Base-by-base conservation (phyloP, 2,113 vertebrate species). In the Sitta europaea region DNA sequence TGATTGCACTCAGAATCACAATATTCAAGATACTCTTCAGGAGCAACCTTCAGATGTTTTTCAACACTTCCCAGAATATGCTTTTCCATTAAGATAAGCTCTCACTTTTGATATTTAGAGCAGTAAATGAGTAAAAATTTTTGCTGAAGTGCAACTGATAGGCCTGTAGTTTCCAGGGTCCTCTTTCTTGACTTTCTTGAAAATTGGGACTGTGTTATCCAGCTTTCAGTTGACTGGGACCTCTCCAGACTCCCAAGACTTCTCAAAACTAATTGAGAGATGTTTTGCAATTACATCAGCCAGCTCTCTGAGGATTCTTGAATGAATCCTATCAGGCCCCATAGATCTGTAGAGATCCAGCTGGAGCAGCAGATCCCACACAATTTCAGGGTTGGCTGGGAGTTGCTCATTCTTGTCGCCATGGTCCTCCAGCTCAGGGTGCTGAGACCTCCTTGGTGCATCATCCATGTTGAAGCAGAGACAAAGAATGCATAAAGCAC, bases 401-500 rank as follows among this genome's bases (percentile, higher is more conserved):
- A 36, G 11, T 36, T 43, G 10, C 2, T 76, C 18, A 23, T 66
- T 50, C 36, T 68, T 0, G 0, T 25, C 14, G 22, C 33, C 22
- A 31, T 36, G 31, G 6, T 67, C 6, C 22, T 86, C 43, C 31
- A 51, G 21, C n/a, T 66, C 43, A 51, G 21, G 16, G 13, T 1
- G 2, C 6, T 20, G n/a, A 48, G 19, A 50, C 12, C 14, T 5
- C 12, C 9, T 50, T 13, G 9, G 33, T 67, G 6, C 17, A 33
- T 43, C 33, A 67, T 36, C 16, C 0, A 0, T 36, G 7, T 51
- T 22, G 35, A 58, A 36, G 36, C 6, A 13, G 45, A 57, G 12
- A 8, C 14, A 73, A 48, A 76, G 11, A 35, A 75, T 31, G 17
- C 7, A 1, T 31, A 58, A 14, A 67, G 6, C 45, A 43, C 9